Evolutionary conservation across 1,140 invertebrate genomes (phyloP), one percentile per base, ranked within the genome.

Genomic region (Anastatus disparis): DNA sequence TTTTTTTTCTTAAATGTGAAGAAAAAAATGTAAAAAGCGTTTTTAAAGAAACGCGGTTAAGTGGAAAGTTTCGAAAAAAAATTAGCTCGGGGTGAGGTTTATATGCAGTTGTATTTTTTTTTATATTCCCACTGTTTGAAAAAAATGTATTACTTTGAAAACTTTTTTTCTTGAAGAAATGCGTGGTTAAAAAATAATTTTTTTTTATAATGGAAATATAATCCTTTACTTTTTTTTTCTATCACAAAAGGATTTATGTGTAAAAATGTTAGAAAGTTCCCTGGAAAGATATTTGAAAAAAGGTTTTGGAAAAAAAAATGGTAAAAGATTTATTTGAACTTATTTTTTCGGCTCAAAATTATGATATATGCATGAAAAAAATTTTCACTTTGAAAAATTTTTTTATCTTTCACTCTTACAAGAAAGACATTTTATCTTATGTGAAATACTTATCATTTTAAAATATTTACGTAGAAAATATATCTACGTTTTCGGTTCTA

Each of bases 161-260:
- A n/a, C 26, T 53, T 53, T 52, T 52, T 26, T 52, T 31, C n/a
- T n/a, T n/a, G n/a, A n/a, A n/a, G n/a, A n/a, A n/a, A n/a, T n/a
- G n/a, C n/a, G n/a, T n/a, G n/a, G n/a, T n/a, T n/a, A n/a, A n/a
- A n/a, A n/a, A n/a, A n/a, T n/a, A n/a, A n/a, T n/a, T n/a, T n/a
- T n/a, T 64, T 52, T 52, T 64, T 64, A 64, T 50, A 64, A 50
- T 56, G 38, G 38, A 56, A 56, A 35, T 38, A 29, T 35, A 20
- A 35, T 6, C 53, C 29, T 56, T 56, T 22, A 35, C 31, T 56
- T 53, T 38, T 55, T 26, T 42, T 2, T 22, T 27, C 50, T 38
- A 3, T 26, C 46, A n/a, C n/a, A n/a, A n/a, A n/a, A n/a, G n/a
- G 55, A n/a, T 29, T n/a, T 38, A 40, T 38, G 20, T 6, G 52